Percentiles rank a stretch among this genome's conserved stretches.
phyloP scores from a whole-genome alignment of 2,113 vertebrate species.

The Hypanus sabinus region DNA sequence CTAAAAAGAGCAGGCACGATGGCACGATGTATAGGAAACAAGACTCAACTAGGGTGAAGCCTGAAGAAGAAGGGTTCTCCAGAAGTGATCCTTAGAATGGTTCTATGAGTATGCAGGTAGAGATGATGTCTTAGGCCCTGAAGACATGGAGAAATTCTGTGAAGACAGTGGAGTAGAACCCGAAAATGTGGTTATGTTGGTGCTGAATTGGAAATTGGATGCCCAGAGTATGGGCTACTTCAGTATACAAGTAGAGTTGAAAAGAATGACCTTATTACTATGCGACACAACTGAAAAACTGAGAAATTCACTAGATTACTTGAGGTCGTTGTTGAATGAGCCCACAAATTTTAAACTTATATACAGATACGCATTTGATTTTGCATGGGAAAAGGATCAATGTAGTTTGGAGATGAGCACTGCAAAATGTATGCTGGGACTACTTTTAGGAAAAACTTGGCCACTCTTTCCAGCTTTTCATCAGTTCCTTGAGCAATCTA shows the following conservation, averaged over 20 bases:
- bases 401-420: slow-evolving; percentile 98
- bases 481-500: slow-evolving; percentile 98
- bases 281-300: slow-evolving; percentile 95
- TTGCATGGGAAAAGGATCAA: slow-evolving; percentile 98
- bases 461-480: slow-evolving; percentile 97
- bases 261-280: no score
- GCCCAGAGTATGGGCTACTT: no score
- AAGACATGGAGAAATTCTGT: slow-evolving; percentile 99
- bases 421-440: slow-evolving; percentile 97
- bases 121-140: slow-evolving; percentile 89
- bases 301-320: slow-evolving; percentile 92
- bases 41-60: slow-evolving; percentile 80
- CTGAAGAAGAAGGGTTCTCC: slow-evolving; percentile 85
- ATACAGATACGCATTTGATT: slow-evolving; percentile 99
- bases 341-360: slow-evolving; percentile 98
- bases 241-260: no score
- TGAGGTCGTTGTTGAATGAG: slow-evolving; percentile 94
- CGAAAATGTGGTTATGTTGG: no score
- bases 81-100: slow-evolving; percentile 97
- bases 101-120: slow-evolving; percentile 97
- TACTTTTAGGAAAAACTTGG: slow-evolving; percentile 96
- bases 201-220: no score
- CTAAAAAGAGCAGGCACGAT: slow-evolving; percentile 96
- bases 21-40: slow-evolving; percentile 89
- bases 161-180: slow-evolving; percentile 98